Conservation (phyloP, 1,140 invertebrate species). For the Panulirus ornatus region DNA sequence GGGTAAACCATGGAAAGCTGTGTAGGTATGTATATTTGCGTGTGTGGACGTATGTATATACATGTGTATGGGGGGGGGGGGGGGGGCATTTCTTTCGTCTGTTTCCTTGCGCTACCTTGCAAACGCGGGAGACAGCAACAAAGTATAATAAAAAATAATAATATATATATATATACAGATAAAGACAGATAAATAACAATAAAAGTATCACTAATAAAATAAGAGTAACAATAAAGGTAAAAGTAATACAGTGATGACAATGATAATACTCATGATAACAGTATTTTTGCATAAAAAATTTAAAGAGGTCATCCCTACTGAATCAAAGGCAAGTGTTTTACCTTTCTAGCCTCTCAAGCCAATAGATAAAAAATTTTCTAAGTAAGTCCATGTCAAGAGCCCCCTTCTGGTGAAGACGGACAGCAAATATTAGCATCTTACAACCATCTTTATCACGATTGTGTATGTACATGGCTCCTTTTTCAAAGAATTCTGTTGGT, state of each 20-base stretch:
- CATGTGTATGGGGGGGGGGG: too few species aligned
- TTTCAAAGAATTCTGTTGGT: constrained; percentile 85
- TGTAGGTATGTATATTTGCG: too few species aligned
- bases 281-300: neutral
- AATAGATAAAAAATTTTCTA: constrained; percentile 90
- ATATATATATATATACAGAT: too few species aligned
- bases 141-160: too few species aligned
- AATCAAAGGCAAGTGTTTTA: constrained; percentile 76
- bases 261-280: neutral
- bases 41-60: too few species aligned
- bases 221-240: neutral
- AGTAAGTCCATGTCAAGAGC: constrained; percentile 85
- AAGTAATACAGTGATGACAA: neutral
- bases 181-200: neutral
- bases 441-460: constrained; percentile 90
- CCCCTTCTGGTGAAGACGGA: constrained; percentile 88
- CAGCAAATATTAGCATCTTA: constrained; percentile 86
- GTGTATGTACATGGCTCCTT: constrained; percentile 87
- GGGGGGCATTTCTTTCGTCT: too few species aligned
- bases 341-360: constrained; percentile 91
- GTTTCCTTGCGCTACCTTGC: too few species aligned
- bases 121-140: too few species aligned
- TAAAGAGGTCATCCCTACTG: neutral
- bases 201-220: neutral
- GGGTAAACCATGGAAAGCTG: too few species aligned